Evolutionary conservation across 2,888 invertebrate genomes (phyloP).

Genomic region (Erpobdella octoculata): DNA sequence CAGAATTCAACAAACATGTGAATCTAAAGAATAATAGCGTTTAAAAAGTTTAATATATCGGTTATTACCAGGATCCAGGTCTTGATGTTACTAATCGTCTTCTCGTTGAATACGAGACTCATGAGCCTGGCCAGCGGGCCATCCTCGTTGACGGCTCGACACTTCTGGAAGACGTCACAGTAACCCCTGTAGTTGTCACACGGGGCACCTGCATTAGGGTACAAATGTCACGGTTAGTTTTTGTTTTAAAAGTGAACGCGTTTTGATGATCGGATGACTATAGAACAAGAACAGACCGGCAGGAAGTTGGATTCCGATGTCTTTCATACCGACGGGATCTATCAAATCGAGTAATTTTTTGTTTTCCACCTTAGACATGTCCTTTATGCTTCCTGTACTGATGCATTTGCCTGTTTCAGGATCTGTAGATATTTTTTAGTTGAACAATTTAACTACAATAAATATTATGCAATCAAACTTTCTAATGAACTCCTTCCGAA

Average conservation of each 20-base stretch:
- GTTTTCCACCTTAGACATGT: neutral
- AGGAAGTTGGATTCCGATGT: constrained; percentile 4
- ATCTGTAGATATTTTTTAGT: constrained; percentile 2
- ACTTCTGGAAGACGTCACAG: constrained; percentile 97
- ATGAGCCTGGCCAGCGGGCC: constrained; percentile 92
- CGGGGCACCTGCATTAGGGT: constrained; percentile 64
- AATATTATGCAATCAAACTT: neutral
- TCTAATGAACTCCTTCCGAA: neutral
- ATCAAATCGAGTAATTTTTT: neutral
- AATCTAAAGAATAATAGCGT: too few relatives aligned
- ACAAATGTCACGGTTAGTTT: neutral
- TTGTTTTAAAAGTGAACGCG: neutral
- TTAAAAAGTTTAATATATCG: too few relatives aligned
- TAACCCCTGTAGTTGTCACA: constrained; percentile 97
- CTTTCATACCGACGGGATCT: neutral
- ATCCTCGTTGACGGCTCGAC: constrained; percentile 95
- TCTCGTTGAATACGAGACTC: constrained; percentile 83
- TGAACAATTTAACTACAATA: neutral
- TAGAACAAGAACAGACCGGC: constrained; percentile 3
- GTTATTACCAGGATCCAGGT: constrained; percentile 84
- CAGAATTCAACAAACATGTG: too few relatives aligned
- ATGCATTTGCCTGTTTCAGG: constrained; percentile 3
- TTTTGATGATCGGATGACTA: neutral
- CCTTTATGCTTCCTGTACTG: constrained; percentile 15
- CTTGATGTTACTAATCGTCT: constrained; percentile 76